Base-by-base conservation (phyloP, 2,888 invertebrate species). In the Nebria salina region DNA sequence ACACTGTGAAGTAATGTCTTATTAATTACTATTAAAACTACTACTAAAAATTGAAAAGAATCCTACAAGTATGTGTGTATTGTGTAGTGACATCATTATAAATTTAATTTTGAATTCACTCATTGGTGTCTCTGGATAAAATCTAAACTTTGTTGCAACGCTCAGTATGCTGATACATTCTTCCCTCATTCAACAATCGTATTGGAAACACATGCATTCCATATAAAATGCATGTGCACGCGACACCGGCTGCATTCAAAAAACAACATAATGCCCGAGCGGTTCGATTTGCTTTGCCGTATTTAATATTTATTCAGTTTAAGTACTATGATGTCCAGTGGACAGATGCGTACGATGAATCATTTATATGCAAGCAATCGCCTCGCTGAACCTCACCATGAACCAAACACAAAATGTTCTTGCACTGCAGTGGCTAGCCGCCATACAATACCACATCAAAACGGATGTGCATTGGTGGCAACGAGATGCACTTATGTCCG, bases 181-280 rank as follows among this genome's bases (percentile, higher is more conserved):
- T 54, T 11, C 54, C 54, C 54, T 54, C 54, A 54, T 54, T 8
- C 54, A 54, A 54, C 54, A 2, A 7, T 54, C 54, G 54, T 54
- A 54, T 54, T 54, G 54, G 54, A 70, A 25, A 77, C 64, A 68
- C 20, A 77, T 79, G 43, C 70, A 41, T 41, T 5, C 65, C 75
- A 79, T 79, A 79, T 79, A 79, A 79, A 79, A 79, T 79, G 73
- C 78, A 74, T 68, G 66, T 34, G 34, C 34, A 34, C 54, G 54
- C 54, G 54, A 54, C 54, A 54, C 54, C 54, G 54, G 54, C 54
- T 54, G 54, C 54, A 54, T 54, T 54, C 54, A 54, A 54, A 54
- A 54, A 54, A 54, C 54, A 54, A 54, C 13, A 54, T 54, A 54
- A 54, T 54, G 54, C 8, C 54, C 13, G 54, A 54, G 54, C 54